phyloP scores from a whole-genome alignment of 2,888 invertebrate genomes.

The Serripes groenlandicus region DNA sequence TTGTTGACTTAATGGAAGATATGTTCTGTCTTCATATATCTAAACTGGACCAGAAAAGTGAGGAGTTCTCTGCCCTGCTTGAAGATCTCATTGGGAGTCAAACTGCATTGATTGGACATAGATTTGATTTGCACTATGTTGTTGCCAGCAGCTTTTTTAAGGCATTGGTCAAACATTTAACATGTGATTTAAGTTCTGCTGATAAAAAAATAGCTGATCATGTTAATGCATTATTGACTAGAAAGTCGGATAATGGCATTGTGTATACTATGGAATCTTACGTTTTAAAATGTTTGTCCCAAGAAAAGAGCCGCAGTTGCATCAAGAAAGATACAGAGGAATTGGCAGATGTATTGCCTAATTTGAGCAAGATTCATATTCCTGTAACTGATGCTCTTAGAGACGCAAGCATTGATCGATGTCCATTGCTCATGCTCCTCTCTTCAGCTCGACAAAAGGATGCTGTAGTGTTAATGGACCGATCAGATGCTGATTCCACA shows the following conservation, averaged over 20 bases:
- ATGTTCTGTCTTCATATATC: neutral
- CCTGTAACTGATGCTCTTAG: neutral
- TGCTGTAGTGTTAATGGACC: neutral
- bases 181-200: neutral
- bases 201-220: neutral
- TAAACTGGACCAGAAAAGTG: neutral
- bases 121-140: constrained; percentile 27
- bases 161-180: neutral
- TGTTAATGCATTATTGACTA: neutral
- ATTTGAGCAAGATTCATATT: constrained; percentile 14
- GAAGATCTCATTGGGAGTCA: constrained; percentile 14
- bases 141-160: constrained; percentile 44
- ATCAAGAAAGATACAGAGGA: neutral
- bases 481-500: neutral
- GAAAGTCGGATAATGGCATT: no score
- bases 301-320: neutral
- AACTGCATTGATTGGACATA: constrained; percentile 7
- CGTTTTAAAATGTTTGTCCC: neutral
- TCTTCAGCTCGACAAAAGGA: neutral
- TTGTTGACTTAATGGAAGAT: constrained; percentile 40
- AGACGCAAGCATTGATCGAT: constrained; percentile 14
- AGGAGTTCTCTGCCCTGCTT: neutral
- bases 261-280: neutral
- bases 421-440: constrained; percentile 8
- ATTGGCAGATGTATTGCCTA: constrained; percentile 3